A percentile compares a stretch with the other conserved stretches of the same genome.
Evolutionary conservation across 1,140 invertebrate genomes (phyloP).

Genomic region (Bombus pyrosoma): DNA sequence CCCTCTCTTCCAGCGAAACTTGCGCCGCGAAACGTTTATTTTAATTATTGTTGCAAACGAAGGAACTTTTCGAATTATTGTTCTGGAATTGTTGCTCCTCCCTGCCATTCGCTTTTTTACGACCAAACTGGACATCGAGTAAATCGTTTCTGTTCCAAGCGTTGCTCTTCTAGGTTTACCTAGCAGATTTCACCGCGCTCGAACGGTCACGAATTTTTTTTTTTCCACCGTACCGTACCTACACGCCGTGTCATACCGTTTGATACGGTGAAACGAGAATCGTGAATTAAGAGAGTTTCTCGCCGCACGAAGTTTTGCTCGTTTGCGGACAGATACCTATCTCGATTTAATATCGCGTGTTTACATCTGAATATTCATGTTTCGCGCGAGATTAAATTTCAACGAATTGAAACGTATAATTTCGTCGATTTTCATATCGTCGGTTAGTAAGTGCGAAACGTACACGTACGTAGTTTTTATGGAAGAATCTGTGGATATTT

Average conservation of each 20-base stretch:
- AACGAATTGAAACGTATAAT: neutral
- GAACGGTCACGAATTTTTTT: constrained; percentile 6
- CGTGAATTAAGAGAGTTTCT: constrained; percentile 4
- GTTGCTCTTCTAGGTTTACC: constrained; percentile 27
- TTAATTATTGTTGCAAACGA: constrained; percentile 56
- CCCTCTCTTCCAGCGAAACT: constrained; percentile 2
- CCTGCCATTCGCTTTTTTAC: neutral
- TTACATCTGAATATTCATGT: neutral
- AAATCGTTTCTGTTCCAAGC: constrained; percentile 31
- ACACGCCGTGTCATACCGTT: neutral
- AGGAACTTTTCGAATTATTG: constrained; percentile 51
- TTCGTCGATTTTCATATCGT: neutral
- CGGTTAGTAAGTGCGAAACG: neutral
- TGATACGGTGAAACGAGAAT: constrained; percentile 1
- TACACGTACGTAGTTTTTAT: neutral
- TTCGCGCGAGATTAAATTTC: neutral
- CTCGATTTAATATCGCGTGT: neutral
- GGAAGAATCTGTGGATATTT: neutral
- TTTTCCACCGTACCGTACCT: neutral
- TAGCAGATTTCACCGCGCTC: neutral
- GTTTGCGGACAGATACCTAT: neutral
- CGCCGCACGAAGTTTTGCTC: neutral
- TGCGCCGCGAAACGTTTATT: constrained; percentile 31
- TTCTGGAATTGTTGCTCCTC: constrained; percentile 13
- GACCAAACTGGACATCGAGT: neutral